Percentiles rank a stretch among this genome's conserved stretches.
phyloP scores from a whole-genome alignment of 2,797 vertebrate genomes.

The Chromobotia macracanthus region DNA sequence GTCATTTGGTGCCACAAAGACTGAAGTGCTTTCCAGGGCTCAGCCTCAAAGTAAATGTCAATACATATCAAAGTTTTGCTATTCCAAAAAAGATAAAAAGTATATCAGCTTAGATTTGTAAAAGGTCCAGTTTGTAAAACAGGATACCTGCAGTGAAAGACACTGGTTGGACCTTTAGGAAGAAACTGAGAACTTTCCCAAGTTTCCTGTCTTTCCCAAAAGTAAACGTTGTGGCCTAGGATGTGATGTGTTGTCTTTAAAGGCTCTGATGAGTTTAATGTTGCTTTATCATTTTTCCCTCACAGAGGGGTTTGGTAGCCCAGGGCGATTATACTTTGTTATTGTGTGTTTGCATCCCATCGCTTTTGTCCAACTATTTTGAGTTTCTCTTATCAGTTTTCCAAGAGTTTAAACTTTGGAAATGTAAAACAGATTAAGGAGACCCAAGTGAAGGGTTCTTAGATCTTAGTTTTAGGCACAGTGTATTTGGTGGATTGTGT shows the following conservation, averaged over 20 bases:
- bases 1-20: conserved; percentile 47
- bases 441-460: conserved; percentile 64
- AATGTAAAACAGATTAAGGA: conserved; percentile 51
- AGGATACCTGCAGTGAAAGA: conserved; percentile 67
- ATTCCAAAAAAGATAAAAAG: conserved; percentile 54
- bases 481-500: conserved; percentile 70
- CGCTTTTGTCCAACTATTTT: conserved; percentile 61
- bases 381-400: conserved; percentile 65
- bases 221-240: conserved; percentile 67
- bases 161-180: conserved; percentile 47
- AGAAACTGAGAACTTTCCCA: conserved; percentile 28
- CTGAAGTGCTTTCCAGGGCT: conserved; percentile 65
- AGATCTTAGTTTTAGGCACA: conserved; percentile 70
- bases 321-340: conserved; percentile 29
- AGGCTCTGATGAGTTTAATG: conserved; percentile 57
- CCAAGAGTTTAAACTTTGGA: conserved; percentile 59
- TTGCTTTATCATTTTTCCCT: conserved; percentile 66
- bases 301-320: conserved; percentile 59
- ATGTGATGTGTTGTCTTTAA: conserved; percentile 71
- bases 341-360: conserved; percentile 61
- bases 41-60: conserved; percentile 67
- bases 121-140: conserved; percentile 69
- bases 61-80: conserved; percentile 79
- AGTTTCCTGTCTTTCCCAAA: background rate
- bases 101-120: conserved; percentile 69